Base-by-base conservation (phyloP, 2,113 vertebrate species). In the Columbina picui region DNA sequence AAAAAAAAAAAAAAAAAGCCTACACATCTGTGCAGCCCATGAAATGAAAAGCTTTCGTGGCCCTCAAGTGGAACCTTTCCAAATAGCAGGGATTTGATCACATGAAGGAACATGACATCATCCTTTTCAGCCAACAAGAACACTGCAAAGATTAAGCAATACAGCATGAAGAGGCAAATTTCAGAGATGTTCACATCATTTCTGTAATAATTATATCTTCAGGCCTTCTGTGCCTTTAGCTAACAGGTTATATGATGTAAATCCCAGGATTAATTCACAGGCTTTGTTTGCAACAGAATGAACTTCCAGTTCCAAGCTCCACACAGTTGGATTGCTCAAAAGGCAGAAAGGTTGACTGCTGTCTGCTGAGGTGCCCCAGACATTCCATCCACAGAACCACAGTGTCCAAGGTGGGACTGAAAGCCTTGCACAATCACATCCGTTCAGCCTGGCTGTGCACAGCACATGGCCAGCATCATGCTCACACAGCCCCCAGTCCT, bases 291-390 rank as follows among this genome's bases (percentile, higher is more conserved):
- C 61, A 41, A 32, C 57, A 89, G 49, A 88, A 70, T 10, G 14
- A 73, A 34, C 49, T 41, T 78, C 7, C 25, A 47, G 17, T 56
- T 76, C 61, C 47, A 69, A 59, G 45, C 41, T 60, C 68, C 59
- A 38, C 41, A 27, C 23, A 41, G 1, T 0, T 0, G 0, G 4
- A 9, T 9, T 49, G 52, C 36, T 76, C 39, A 60, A 36, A 29
- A 69, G 75, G 75, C 78, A 83, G 76, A 27, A 85, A 23, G 1
- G 1, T 1, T 36, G 61, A n/a, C 27, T 36, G 30, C 14, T 19
- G 13, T 30, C 65, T 25, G 15, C 3, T 43, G 80, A 52, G 52
- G 38, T 13, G 43, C 49, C 45, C n/a, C 15, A 36, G 27, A 23
- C 22, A 18, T 9, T 70, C 43, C 67, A 49, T 6, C 43, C 15